Base-by-base conservation (phyloP, 2,888 invertebrate species). In the Tipula helvola region DNA sequence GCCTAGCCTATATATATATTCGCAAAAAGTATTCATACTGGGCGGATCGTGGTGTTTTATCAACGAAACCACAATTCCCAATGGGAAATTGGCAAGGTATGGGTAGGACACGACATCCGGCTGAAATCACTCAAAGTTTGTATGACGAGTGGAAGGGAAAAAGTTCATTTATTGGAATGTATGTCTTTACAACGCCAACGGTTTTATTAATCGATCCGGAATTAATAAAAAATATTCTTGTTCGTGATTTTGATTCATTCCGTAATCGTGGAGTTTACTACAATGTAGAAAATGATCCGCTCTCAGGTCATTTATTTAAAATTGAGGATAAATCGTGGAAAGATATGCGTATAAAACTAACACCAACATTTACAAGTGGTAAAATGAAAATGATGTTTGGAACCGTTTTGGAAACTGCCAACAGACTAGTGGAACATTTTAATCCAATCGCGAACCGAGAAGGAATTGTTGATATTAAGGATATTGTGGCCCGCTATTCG, bases 381-480 rank as follows among this genome's bases (percentile, higher is more conserved):
- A 93, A 92, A 88, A 92, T 93, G 90, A 92, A 92, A 88, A 90
- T 89, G 42, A 92, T 93, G 92, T 92, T 91, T 85, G 89, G 89
- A 7, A 90, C 90, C 0, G 88, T 92, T 8, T 87, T 89, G 0
- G 88, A 88, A 0, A 91, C 92, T 83, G 88, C 89, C 0, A 47
- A 47, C n/a, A 1, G n/a, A 13, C 10, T 47, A 13, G 47, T 47
- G 3, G n/a, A 47, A 5, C 47, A 47, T 47, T 5, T 47, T 5
- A 12, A 13, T 3, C 47, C 47, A 47, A 47, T 47, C n/a, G 47
- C 47, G 3, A 4, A 1, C 0, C 84, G 88, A n/a, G 88, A 89
- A 44, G 88, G 89, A 7, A 86, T 91, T 8, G 3, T 47, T 3
- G 92, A 92, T 86, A 88, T 91, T 5, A 90, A 90, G 88, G 90